Base-by-base conservation (phyloP, 1,140 invertebrate species). In the Euura lappo region DNA sequence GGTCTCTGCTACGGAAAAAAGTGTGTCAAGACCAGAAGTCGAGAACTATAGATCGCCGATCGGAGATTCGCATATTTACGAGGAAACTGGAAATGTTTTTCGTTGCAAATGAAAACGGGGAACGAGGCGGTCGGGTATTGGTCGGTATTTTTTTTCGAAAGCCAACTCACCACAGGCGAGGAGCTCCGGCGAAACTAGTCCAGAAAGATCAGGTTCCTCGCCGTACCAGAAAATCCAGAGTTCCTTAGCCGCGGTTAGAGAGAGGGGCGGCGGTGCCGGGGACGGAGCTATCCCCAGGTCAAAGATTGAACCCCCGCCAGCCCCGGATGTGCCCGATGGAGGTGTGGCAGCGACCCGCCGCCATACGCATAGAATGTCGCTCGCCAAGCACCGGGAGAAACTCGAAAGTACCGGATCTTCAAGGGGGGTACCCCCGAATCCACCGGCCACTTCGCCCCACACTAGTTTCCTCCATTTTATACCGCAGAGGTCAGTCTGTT, bases 181-280 rank as follows among this genome's bases (percentile, higher is more conserved):
- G 71, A 96, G 91, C 86, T 96, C 94, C 3, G 92, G 93, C 68
- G 94, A 93, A 73, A 96, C 93, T 72, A 96, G 89, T 79, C 94
- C 93, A 83, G 91, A 92, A 69, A 98, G 91, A 86, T 97, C 95
- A 45, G 97, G 97, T 88, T 98, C 96, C 86, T 98, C 96, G 80
- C 97, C 97, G 89, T 99, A 99, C 97, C 98, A 99, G 89, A 99
- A 99, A 83, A 99, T 95, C 98, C 98, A 99, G 11, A 99, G 91
- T 88, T 99, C 97, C 90, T 99, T 99, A 85, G 94, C 92, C 75
- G 92, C 92, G 80, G 91, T 90, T 66, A 95, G 89, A 74, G 93
- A 94, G 76, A 94, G 91, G 72, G 94, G 94, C 46, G 90, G 88
- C 45, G 89, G 89, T 64, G 91, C 90, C 71, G 90, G 89, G 71